phyloP scores from a whole-genome alignment of 2,797 vertebrate species.

The Allobates femoralis region DNA sequence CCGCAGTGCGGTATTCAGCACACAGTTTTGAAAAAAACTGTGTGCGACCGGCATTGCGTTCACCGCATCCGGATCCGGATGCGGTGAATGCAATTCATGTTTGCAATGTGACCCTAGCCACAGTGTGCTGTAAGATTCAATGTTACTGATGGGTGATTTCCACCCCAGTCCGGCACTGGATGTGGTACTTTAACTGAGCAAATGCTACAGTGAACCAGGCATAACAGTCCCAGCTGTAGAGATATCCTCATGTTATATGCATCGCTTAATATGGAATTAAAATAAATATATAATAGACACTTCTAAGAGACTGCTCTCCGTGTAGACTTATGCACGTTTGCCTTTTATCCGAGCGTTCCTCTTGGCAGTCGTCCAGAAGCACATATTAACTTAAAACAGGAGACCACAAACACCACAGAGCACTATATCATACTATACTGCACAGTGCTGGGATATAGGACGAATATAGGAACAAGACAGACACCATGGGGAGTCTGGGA shows the following conservation, averaged over 20 bases:
- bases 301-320: neutral
- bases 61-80: too few species aligned
- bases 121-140: too few species aligned
- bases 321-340: neutral
- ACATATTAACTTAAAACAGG: conserved; percentile 42
- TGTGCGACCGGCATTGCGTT: too few species aligned
- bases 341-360: conserved; percentile 13
- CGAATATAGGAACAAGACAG: conserved; percentile 37
- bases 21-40: too few species aligned
- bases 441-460: neutral
- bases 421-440: conserved; percentile 13
- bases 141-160: too few species aligned
- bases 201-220: neutral
- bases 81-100: too few species aligned
- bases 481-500: conserved; percentile 32
- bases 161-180: too few species aligned
- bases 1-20: too few species aligned
- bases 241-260: neutral
- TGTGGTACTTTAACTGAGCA: neutral
- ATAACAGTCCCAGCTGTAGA: neutral
- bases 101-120: too few species aligned
- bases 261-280: conserved; percentile 24
- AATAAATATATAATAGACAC: conserved; percentile 40
- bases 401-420: conserved; percentile 49
- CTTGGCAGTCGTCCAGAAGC: conserved; percentile 36